Evolutionary conservation across 2,797 vertebrate species (phyloP).

Genomic region (Sebastes itinus): DNA sequence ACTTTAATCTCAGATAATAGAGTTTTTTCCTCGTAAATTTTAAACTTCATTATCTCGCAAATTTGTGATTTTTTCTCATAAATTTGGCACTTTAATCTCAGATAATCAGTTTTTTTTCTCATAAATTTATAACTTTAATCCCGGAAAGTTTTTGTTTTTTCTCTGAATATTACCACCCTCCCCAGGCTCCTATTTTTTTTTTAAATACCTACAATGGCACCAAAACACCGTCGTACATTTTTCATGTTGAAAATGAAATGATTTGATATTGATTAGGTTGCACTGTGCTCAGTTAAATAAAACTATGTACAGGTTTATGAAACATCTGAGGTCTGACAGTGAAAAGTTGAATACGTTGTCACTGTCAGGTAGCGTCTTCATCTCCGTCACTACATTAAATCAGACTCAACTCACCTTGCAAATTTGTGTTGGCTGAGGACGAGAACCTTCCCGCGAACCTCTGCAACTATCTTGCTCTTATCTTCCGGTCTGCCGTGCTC

Average conservation of each 20-base stretch:
- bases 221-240: too few species aligned
- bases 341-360: background rate
- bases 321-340: background rate
- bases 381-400: background rate
- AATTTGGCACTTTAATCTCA: too few species aligned
- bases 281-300: background rate
- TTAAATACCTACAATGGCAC: too few species aligned
- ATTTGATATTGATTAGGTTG: background rate
- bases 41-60: too few species aligned
- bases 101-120: too few species aligned
- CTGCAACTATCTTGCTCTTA: conserved; percentile 98
- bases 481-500: conserved; percentile 97
- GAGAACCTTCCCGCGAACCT: conserved; percentile 96
- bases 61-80: too few species aligned
- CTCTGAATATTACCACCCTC: too few species aligned
- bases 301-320: background rate
- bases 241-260: background rate
- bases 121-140: too few species aligned
- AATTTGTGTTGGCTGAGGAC: conserved; percentile 98
- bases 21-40: too few species aligned
- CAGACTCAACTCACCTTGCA: conserved; percentile 87
- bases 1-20: too few species aligned
- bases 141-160: too few species aligned
- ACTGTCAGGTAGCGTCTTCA: background rate
- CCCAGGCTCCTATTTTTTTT: too few species aligned